These are phyloP conservation scores for Micromys minutus DNA, from an alignment of 2,113 vertebrate genomes.

Conservation along the genomic window DNA sequence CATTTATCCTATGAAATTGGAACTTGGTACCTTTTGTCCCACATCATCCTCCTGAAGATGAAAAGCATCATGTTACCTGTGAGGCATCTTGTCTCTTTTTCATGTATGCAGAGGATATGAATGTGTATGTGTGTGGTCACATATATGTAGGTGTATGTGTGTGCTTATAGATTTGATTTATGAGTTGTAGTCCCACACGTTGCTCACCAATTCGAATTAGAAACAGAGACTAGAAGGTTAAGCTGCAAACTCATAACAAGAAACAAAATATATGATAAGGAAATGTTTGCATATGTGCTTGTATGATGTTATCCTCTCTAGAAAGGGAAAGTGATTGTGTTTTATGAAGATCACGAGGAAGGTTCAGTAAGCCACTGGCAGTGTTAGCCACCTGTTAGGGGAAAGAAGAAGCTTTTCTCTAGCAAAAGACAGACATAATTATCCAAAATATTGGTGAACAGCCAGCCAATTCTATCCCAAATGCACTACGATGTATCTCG, in stretches of 20 bases:
- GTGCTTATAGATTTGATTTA: not conserved
- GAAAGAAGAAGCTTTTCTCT: not conserved
- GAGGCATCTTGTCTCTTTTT: not conserved
- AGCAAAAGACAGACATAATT: not conserved
- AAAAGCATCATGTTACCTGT: not conserved
- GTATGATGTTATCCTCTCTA: not conserved
- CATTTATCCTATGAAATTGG: not conserved
- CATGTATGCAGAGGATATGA: no score
- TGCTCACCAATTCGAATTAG: conserved; percentile 15
- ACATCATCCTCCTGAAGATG: not conserved
- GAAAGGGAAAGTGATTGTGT: not conserved
- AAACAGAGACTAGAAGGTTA: conserved; percentile 11
- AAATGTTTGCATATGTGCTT: not conserved
- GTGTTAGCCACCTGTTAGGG: not conserved
- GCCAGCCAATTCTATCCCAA: conserved; percentile 4
- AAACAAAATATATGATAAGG: conserved; percentile 19
- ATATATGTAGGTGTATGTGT: no score
- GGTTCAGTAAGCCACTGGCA: conserved; percentile 1
- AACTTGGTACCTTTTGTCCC: not conserved
- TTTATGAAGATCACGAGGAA: not conserved
- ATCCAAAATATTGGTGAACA: conserved; percentile 30
- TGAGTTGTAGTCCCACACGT: not conserved
- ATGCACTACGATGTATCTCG: not conserved
- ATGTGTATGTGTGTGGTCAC: not conserved
- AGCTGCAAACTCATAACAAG: not conserved